A percentile compares a stretch with the other conserved stretches of the same genome.
Evolutionary conservation across 1,140 invertebrate species (phyloP).

Genomic region (Oncopeltus fasciatus): DNA sequence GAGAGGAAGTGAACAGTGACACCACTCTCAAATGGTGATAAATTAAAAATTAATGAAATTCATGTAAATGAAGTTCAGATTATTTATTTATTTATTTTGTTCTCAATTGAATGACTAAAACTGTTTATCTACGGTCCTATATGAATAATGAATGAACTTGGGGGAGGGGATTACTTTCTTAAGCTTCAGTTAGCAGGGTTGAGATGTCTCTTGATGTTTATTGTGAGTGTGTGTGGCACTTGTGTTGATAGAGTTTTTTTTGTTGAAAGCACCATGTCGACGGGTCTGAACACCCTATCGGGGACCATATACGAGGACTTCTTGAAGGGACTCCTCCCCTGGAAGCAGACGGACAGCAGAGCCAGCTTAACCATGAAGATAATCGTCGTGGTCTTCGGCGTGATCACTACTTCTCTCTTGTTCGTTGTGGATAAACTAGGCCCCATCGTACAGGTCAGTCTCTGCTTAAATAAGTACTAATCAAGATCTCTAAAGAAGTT

Average conservation of each 20-base stretch:
- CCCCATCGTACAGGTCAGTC: conserved; percentile 46
- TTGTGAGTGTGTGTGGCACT: background rate
- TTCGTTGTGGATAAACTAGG: conserved; percentile 54
- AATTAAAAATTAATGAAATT: too few species aligned
- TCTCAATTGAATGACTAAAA: too few species aligned
- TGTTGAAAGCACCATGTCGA: conserved; percentile 54
- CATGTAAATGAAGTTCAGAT: too few species aligned
- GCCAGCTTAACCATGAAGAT: conserved; percentile 55
- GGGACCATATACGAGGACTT: conserved; percentile 70
- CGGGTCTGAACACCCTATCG: conserved; percentile 64
- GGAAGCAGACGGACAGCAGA: conserved; percentile 40
- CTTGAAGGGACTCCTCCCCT: conserved; percentile 47
- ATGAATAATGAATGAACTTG: too few species aligned
- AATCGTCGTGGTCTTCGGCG: conserved; percentile 44
- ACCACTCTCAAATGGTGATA: too few species aligned
- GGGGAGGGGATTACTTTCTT: background rate
- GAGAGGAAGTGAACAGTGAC: too few species aligned
- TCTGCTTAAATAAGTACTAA: background rate
- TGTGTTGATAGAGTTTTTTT: background rate
- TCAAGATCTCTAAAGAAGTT: background rate
- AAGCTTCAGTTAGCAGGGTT: background rate
- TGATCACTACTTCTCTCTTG: conserved; percentile 44
- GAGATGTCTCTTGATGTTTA: background rate
- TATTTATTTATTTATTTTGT: too few species aligned
- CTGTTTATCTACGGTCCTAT: too few species aligned